Percentiles rank a stretch among this genome's conserved stretches.
These are phyloP conservation scores for Ceratina japonica DNA, from an alignment of 1,140 invertebrate genomes.

Conservation along the genomic window DNA sequence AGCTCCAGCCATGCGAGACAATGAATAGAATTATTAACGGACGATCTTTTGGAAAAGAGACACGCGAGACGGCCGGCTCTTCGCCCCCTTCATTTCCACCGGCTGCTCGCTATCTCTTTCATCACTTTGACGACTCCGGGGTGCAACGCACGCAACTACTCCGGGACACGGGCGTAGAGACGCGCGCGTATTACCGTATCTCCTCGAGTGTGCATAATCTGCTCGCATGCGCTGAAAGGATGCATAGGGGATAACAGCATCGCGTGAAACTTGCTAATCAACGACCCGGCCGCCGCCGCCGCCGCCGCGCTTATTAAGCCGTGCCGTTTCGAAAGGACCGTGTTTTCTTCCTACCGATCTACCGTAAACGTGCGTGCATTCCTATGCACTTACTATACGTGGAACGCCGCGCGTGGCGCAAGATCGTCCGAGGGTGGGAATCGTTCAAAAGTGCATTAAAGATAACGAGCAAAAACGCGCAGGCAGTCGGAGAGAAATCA, in stretches of 20 bases:
- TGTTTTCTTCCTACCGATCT: background rate
- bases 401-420: background rate
- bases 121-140: slow-evolving; percentile 35
- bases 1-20: slow-evolving; percentile 18
- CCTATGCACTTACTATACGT: background rate
- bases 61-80: background rate
- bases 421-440: background rate
- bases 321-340: background rate
- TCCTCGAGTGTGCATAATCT: slow-evolving; percentile 42
- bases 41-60: background rate
- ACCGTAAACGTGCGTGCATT: background rate
- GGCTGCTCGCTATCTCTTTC: slow-evolving; percentile 10
- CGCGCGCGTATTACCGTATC: slow-evolving; percentile 5
- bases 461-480: slow-evolving; percentile 2
- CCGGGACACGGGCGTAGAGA: background rate
- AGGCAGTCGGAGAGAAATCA: slow-evolving; percentile 10
- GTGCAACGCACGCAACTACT: slow-evolving; percentile 47
- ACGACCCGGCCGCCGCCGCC: background rate
- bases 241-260: background rate
- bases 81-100: background rate
- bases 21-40: slow-evolving; percentile 50
- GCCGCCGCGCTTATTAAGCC: too few species aligned
- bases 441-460: slow-evolving; percentile 15
- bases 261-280: slow-evolving; percentile 30
- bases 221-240: slow-evolving; percentile 23